Evolutionary conservation across 2,113 vertebrate species (phyloP), one percentile per base, ranked within the genome.

Genomic region (Brachypodius melanocephalos): DNA sequence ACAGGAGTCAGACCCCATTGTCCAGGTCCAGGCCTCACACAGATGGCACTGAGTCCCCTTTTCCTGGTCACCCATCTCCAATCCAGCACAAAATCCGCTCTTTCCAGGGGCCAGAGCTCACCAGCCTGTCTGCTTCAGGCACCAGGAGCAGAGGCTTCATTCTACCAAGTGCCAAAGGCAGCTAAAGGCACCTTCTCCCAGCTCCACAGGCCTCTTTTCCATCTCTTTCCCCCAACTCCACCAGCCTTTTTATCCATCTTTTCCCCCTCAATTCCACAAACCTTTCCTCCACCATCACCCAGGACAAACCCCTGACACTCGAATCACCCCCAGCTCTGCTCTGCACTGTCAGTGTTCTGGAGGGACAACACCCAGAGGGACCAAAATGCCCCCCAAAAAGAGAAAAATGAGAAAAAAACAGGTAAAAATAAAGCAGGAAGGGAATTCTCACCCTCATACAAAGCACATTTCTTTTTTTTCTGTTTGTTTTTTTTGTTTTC

Each of bases 31-130:
- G 57, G 1, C 18, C 36, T 51, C 69, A 9, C 10, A 14, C 16
- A 43, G 36, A 1, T 5, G 17, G 8, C 0, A 0, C 1, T 55
- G 28, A 42, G 22, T 8, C 7, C 1, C 17, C 46, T 55, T 61
- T 28, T 51, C 13, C 26, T 34, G 10, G 2, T 45, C 74, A 9
- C 43, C 16, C 28, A 12, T 8, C 67, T 17, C 26, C n/a, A 14
- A 24, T 4, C 42, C 52, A n/a, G 78, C 21, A 67, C 77, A 62
- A 57, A 83, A 42, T 17, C 45, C 20, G 0, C 42, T 20, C 40
- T 40, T 32, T 16, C 31, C 45, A 9, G 12, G 45, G 55, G 29
- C 16, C 10, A 4, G 48, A 45, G 13, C 0, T 40, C 25, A 29
- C 24, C 29, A 7, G 0, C 25, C 48, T 10, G 8, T 2, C 48